A percentile compares a stretch with the other conserved stretches of the same genome.
Evolutionary conservation across 2,888 invertebrate species (phyloP).

Genomic region (Pasiphila rectangulata): DNA sequence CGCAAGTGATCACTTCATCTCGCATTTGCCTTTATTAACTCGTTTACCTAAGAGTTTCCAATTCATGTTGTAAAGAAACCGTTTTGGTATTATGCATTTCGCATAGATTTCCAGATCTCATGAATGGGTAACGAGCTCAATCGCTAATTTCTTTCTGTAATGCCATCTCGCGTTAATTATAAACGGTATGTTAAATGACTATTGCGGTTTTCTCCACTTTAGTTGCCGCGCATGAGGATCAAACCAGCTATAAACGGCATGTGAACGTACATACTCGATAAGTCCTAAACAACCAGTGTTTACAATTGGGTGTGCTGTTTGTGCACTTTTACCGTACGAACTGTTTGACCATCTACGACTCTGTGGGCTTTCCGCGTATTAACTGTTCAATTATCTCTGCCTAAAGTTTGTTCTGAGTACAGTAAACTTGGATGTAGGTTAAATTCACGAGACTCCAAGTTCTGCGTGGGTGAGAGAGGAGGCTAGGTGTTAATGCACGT

Average conservation of each 20-base stretch:
- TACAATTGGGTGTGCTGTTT: conserved; percentile 49
- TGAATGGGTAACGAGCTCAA: no score
- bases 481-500: conserved; percentile 74
- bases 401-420: conserved; percentile 14
- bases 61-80: no score
- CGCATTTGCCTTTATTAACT: no score
- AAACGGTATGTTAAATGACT: conserved; percentile 43
- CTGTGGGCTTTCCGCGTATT: conserved; percentile 4
- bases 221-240: conserved; percentile 48
- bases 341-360: conserved; percentile 4
- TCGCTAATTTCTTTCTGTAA: not conserved
- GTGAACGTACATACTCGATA: conserved; percentile 45
- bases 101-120: no score
- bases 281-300: conserved; percentile 48
- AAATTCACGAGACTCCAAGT: conserved; percentile 53
- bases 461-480: conserved; percentile 67
- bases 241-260: conserved; percentile 43
- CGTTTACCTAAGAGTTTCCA: no score
- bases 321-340: conserved; percentile 30
- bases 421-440: conserved; percentile 56
- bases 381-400: conserved; percentile 9
- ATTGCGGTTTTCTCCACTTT: conserved; percentile 56
- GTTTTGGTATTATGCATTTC: no score
- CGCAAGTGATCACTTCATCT: no score
- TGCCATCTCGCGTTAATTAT: not conserved